Evolutionary conservation across 2,888 invertebrate species (phyloP).

Genomic region (Pandemis heparana): DNA sequence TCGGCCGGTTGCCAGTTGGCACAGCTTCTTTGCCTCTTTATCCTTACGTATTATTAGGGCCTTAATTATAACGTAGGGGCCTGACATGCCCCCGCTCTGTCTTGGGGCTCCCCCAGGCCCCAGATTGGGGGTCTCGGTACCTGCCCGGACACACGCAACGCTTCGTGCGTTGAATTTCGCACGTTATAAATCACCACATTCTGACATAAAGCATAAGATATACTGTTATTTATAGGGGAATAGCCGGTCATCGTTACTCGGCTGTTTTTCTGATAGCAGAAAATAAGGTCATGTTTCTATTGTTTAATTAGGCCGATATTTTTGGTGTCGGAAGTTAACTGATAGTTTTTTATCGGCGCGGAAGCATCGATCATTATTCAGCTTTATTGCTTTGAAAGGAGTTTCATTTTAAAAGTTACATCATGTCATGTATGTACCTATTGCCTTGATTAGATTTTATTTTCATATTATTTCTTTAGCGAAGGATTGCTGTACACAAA

Average conservation of each 20-base stretch:
- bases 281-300: slow-evolving; percentile 17
- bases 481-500: background rate
- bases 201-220: slow-evolving; percentile 40
- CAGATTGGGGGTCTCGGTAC: slow-evolving; percentile 6
- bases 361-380: slow-evolving; percentile 11
- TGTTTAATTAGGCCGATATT: slow-evolving; percentile 20
- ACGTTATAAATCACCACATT: slow-evolving; percentile 38
- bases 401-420: slow-evolving; percentile 7
- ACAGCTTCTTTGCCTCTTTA: slow-evolving; percentile 19
- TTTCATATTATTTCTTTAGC: background rate
- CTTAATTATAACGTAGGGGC: slow-evolving; percentile 34
- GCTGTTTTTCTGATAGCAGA: slow-evolving; percentile 22
- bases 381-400: slow-evolving; percentile 1
- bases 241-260: slow-evolving; percentile 34
- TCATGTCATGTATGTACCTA: background rate
- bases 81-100: background rate
- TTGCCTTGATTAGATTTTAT: background rate
- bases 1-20: slow-evolving; percentile 36
- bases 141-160: slow-evolving; percentile 38
- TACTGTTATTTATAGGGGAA: slow-evolving; percentile 37
- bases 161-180: slow-evolving; percentile 42
- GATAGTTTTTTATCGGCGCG: slow-evolving; percentile 18
- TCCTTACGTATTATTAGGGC: slow-evolving; percentile 13
- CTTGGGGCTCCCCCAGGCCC: slow-evolving; percentile 21
- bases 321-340: slow-evolving; percentile 1